Base-by-base conservation (phyloP, 2,797 vertebrate species). In the Sebastes oblongus region DNA sequence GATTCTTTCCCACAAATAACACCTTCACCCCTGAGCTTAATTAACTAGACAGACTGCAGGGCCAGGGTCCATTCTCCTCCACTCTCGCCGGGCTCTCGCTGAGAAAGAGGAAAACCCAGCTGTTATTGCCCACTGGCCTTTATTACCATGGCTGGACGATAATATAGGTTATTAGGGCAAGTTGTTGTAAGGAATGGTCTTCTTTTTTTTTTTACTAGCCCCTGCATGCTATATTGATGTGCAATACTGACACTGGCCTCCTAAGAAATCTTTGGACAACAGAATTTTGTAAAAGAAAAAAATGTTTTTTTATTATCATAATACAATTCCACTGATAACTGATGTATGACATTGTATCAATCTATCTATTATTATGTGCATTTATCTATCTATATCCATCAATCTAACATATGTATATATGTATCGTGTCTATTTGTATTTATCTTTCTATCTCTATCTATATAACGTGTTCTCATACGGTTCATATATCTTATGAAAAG, bases 1-100 rank as follows among this genome's bases (percentile, higher is more conserved):
- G 95, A 96, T 96, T 96, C 95, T 95, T 96, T 96, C 96, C 96
- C 95, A 96, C 96, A 96, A 96, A 96, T 96, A 95, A 96, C 89
- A 94, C 93, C 93, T 93, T 95, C 93, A 96, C 96, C 95, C 95
- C 95, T 94, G 95, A 96, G 96, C 94, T 96, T 96, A 96, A 96
- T 96, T 96, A 96, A 96, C 94, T 93, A 93, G 95, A 93, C 91
- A 84, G 92, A 93, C 89, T 85, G 92, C 93, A 87, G 92, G 91
- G 91, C 91, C 83, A 81, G 92, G 88, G 93, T 94, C 93, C 93
- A 89, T 89, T 92, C 93, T 92, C 71, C 86, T 86, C 83, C 86
- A 82, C 84, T 81, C 89, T 84, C 76, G 58, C 77, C 16, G 8
- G 75, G 66, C 91, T 92, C 86, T 91, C 65, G 52, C 76, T 88